A percentile compares a stretch with the other conserved stretches of the same genome.
Conservation (phyloP, 2,797 vertebrate species). For the Pampus argenteus region DNA sequence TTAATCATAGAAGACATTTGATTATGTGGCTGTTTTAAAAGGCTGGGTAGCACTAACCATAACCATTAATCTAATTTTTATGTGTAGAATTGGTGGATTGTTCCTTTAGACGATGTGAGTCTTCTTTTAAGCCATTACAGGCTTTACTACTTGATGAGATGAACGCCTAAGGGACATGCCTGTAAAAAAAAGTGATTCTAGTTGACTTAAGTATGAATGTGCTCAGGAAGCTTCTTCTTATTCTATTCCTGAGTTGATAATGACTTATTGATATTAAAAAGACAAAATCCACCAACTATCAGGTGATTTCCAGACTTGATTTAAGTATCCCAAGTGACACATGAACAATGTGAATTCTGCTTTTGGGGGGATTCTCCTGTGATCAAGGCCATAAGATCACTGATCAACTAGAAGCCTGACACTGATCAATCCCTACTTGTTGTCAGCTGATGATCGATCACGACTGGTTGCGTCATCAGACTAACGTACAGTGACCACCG, state of each 20-base stretch:
- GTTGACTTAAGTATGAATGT: background rate
- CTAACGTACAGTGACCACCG: constrained; percentile 30
- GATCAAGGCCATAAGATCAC: background rate
- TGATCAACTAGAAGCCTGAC: background rate
- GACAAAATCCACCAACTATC: background rate
- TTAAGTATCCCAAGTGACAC: background rate
- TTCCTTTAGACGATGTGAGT: background rate
- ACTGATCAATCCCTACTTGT: constrained; percentile 43
- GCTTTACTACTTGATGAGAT: background rate
- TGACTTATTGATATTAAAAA: too few relatives aligned
- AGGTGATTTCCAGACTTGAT: constrained; percentile 10
- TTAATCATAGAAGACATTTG: background rate
- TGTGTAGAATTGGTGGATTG: background rate
- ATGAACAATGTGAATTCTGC: background rate
- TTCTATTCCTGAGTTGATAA: background rate
- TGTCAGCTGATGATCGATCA: constrained; percentile 51
- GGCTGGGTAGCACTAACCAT: background rate
- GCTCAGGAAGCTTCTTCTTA: background rate
- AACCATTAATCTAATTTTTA: background rate
- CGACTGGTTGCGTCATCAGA: constrained; percentile 70
- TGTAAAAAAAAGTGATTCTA: background rate
- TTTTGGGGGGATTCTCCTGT: background rate
- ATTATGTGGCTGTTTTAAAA: background rate
- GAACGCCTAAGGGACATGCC: background rate
- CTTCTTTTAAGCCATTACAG: background rate